Percentiles rank a stretch among this genome's conserved stretches.
phyloP scores from a whole-genome alignment of 2,113 vertebrate genomes.

The Pollimyrus isidori region DNA sequence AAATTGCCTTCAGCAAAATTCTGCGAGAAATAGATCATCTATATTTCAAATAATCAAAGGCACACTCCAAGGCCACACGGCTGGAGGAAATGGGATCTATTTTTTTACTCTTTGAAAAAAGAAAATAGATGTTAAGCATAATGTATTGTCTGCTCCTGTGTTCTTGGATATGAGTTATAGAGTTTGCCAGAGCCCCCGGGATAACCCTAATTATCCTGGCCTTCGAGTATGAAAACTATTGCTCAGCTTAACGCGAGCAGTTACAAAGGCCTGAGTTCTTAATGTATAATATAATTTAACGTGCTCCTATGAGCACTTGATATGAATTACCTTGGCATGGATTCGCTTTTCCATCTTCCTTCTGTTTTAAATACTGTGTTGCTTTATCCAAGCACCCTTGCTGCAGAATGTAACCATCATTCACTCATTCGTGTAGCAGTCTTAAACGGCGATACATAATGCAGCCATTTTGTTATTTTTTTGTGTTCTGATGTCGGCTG shows the following conservation, averaged over 20 bases:
- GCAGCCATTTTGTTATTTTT: neutral
- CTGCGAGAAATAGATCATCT: neutral
- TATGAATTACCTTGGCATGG: neutral
- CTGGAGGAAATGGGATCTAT: conserved; percentile 19
- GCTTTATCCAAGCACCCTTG: neutral
- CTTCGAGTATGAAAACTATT: neutral
- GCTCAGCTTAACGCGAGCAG: neutral
- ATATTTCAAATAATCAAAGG: conserved; percentile 21
- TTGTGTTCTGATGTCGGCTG: neutral
- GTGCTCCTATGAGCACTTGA: neutral
- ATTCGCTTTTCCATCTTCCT: neutral
- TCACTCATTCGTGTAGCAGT: neutral
- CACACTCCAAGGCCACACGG: conserved; percentile 18
- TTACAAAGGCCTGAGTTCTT: conserved; percentile 2
- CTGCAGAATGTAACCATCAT: neutral
- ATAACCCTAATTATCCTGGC: conserved; percentile 14
- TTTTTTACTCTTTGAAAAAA: neutral
- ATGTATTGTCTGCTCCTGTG: neutral
- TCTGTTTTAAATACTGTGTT: conserved; percentile 1
- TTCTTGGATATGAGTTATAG: conserved; percentile 7
- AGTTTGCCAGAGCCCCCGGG: neutral
- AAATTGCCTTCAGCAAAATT: conserved; percentile 5
- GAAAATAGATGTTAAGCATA: conserved; percentile 12
- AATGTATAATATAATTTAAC: conserved; percentile 8
- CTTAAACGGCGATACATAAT: neutral